Conservation (phyloP, 2,113 vertebrate species). For the Orthonyx spaldingii region DNA sequence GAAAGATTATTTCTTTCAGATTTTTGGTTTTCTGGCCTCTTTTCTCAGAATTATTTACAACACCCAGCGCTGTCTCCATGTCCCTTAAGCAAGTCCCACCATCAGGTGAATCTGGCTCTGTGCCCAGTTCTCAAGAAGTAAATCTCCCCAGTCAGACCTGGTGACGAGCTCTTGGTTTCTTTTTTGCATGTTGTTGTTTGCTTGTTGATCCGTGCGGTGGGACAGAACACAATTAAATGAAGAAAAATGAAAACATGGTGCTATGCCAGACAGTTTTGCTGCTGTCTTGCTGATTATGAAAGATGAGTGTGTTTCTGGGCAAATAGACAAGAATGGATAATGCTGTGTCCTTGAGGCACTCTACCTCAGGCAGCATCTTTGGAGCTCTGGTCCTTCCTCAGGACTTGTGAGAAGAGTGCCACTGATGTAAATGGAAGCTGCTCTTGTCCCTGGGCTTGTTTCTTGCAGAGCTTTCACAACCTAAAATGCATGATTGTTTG, state of each 20-base stretch:
- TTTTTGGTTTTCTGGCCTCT: not conserved
- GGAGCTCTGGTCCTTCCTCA: not conserved
- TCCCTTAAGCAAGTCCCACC: not conserved
- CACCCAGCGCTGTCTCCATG: not conserved
- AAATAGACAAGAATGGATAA: constrained; percentile 28
- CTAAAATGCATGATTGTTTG: not conserved
- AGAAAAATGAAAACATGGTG: constrained; percentile 46
- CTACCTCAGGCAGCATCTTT: not conserved
- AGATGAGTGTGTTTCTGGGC: constrained; percentile 47
- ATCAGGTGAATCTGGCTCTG: not conserved
- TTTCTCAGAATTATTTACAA: not conserved
- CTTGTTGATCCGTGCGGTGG: not conserved
- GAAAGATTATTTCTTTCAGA: constrained; percentile 49
- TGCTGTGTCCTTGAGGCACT: not conserved
- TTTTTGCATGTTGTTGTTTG: constrained; percentile 9
- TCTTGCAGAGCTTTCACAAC: not conserved
- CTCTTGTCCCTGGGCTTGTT: not conserved
- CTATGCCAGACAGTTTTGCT: constrained; percentile 41
- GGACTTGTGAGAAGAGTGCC: not conserved
- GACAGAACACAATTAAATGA: constrained; percentile 22
- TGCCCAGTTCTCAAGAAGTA: not conserved
- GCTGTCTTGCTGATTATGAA: constrained; percentile 49
- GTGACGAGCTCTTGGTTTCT: not conserved
- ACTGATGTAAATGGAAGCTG: not conserved
- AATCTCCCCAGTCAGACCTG: not conserved